Evolutionary conservation across 2,888 invertebrate species (phyloP).

Genomic region (Copidosoma aretas): DNA sequence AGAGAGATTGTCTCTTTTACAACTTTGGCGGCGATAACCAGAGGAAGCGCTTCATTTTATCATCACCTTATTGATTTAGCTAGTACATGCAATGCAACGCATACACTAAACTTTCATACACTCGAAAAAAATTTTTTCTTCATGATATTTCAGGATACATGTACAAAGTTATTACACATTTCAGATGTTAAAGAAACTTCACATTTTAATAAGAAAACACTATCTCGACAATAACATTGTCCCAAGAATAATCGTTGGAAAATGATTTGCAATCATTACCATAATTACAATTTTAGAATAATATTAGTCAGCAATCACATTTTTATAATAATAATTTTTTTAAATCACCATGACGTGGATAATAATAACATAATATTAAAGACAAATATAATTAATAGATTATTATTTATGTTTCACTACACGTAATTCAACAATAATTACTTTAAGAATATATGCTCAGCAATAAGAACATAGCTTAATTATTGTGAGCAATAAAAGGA

Average conservation of each 20-base stretch:
- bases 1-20: conserved; percentile 36
- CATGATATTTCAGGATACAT: conserved; percentile 4
- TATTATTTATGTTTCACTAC: conserved; percentile 54
- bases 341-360: conserved; percentile 44
- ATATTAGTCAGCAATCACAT: conserved; percentile 25
- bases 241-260: conserved; percentile 32
- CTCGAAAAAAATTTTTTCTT: conserved; percentile 14
- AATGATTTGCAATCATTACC: conserved; percentile 32
- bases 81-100: conserved; percentile 19
- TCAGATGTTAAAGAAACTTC: conserved; percentile 23
- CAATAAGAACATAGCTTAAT: conserved; percentile 39
- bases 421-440: conserved; percentile 57
- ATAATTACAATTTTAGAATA: conserved; percentile 39
- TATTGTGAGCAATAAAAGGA: conserved; percentile 28
- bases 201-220: conserved; percentile 32
- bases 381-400: conserved; percentile 43
- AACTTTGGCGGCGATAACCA: conserved; percentile 37
- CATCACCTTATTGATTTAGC: conserved; percentile 16
- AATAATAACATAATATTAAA: conserved; percentile 46
- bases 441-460: conserved; percentile 44
- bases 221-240: conserved; percentile 22
- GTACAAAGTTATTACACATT: conserved; percentile 8
- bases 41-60: conserved; percentile 36
- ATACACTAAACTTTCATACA: conserved; percentile 7
- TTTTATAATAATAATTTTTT: conserved; percentile 40